Base-by-base conservation (phyloP, 2,888 invertebrate genomes). In the Schizaphis graminum region DNA sequence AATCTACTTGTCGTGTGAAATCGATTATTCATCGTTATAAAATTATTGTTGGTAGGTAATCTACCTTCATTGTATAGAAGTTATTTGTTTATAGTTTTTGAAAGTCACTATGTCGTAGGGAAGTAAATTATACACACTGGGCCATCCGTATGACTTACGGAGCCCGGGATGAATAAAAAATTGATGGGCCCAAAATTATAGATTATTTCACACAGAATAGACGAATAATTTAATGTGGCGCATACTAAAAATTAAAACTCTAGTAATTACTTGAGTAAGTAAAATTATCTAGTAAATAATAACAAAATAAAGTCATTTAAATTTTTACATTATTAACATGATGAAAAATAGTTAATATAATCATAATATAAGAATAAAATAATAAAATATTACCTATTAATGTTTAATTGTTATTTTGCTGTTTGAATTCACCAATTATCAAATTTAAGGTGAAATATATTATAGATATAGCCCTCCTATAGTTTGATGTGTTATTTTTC, bases 71-170 rank as follows among this genome's bases (percentile, higher is more conserved):
- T 77, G 77, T 41, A 35, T 77, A 35, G 2, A 41, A 21, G 35
- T 21, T 77, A 35, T 77, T 77, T 77, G 77, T 77, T 77, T 77
- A 77, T 35, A 35, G 77, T 77, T 77, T 77, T 77, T 77, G 77
- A 41, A 77, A 35, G 35, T 77, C 77, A 41, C 35, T 21, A 35
- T 77, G 35, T 16, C 35, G 35, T 8, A 24, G 35, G 35, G 35
- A 77, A 77, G 35, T 8, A 77, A 35, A 77, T 77, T 35, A 24
- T n/a, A 67, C 35, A 35, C 7, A 35, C 16, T 1, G n/a, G 1
- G 21, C 21, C 8, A 8, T 41, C 35, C 8, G 21, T 21, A 35
- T 7, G 35, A 77, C 77, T 21, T 7, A 21, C 8, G 8, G 26
- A 8, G 26, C 5, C 1, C 13, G 8, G 35, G 21, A 1, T 7